phyloP scores from a whole-genome alignment of 2,113 vertebrate species.

The Donacobius atricapilla region DNA sequence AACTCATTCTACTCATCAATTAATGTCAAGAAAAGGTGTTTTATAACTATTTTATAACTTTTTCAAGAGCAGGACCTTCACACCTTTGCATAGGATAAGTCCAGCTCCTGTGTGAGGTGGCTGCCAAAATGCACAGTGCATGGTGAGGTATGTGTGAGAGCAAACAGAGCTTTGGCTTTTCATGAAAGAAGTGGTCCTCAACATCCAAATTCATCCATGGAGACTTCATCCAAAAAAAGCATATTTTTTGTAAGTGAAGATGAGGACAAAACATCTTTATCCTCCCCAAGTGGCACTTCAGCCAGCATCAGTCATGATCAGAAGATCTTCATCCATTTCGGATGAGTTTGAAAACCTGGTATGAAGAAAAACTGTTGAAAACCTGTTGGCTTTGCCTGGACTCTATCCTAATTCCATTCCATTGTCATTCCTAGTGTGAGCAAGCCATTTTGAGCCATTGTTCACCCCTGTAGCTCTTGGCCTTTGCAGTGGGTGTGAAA shows the following conservation, averaged over 20 bases:
- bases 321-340: background rate
- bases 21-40: conserved; percentile 48
- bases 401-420: background rate
- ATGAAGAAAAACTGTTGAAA: too few species aligned
- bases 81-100: background rate
- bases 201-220: background rate
- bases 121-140: background rate
- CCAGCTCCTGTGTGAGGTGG: background rate
- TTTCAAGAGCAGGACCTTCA: background rate
- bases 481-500: background rate
- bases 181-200: background rate
- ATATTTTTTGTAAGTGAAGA: background rate
- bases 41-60: conserved; percentile 27
- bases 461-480: conserved; percentile 43
- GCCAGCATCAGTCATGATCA: fast-evolving
- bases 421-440: background rate
- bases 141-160: fast-evolving
- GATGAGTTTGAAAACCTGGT: background rate
- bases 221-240: background rate
- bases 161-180: background rate
- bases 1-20: conserved; percentile 62
- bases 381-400: background rate
- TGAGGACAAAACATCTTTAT: background rate
- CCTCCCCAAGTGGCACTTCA: background rate
- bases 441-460: background rate